Base-by-base conservation (phyloP, 2,888 invertebrate species). In the Acleris cristana region DNA sequence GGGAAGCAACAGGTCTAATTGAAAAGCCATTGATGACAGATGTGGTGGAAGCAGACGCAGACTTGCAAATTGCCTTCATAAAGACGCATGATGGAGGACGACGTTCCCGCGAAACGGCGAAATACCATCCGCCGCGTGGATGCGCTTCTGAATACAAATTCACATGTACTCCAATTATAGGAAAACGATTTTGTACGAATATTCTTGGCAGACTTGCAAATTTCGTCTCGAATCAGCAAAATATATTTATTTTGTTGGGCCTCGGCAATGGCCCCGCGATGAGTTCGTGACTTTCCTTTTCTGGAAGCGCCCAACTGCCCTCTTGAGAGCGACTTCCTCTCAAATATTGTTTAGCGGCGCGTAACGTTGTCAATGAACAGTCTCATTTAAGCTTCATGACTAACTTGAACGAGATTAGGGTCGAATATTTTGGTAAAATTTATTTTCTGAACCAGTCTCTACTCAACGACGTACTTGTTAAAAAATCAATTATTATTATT, bases 121-220 rank as follows among this genome's bases (percentile, higher is more conserved):
- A 89, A 88, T 89, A 89, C 88, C 90, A 90, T 89, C 88, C 88
- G 84, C 87, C 82, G 86, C 82, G 85, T 88, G 83, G 89, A 90
- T 90, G 90, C 90, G 90, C 90, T 83, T 87, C 91, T 91, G 92
- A 92, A 92, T 92, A 92, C 92, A 90, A 92, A 92, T 92, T 91
- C 91, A 90, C 88, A 92, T 92, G 91, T 92, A 92, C 90, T 92
- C 92, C 92, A 92, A 92, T 92, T 92, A 92, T 92, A 92, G 92
- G 92, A 92, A 92, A 92, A 92, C 92, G 92, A 92, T 92, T 92
- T 92, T 89, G 86, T 91, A 90, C 87, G 88, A 91, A 92, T 92
- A 91, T 92, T 91, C 91, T 92, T 92, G 92, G 92, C 92, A 91
- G 90, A 92, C 90, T 92, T 92, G 92, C 92, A 92, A 92, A 92